Conservation (phyloP, 2,888 invertebrate species). For the Seira ritae region DNA sequence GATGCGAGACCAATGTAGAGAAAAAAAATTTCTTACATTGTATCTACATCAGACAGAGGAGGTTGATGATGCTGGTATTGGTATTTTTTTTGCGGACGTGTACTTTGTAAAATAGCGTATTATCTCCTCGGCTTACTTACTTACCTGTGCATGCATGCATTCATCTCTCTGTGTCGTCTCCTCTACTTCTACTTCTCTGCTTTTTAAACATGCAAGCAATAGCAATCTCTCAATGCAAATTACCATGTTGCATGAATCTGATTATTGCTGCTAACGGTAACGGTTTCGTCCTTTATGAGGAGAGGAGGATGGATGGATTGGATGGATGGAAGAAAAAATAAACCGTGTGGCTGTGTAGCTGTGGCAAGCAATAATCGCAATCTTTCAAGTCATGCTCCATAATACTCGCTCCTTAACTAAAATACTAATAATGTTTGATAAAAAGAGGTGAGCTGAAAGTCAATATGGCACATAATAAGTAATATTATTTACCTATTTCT, state of each 20-base stretch:
- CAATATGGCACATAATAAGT: constrained; percentile 9
- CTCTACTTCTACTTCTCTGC: too few species aligned
- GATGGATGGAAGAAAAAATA: too few species aligned
- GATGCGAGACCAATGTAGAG: neutral
- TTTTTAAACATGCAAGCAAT: neutral
- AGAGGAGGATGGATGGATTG: too few species aligned
- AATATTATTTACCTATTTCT: too few species aligned
- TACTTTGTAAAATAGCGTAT: constrained; percentile 12
- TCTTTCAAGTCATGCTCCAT: constrained; percentile 21
- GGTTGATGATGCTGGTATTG: neutral
- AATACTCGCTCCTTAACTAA: neutral
- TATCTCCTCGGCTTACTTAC: neutral
- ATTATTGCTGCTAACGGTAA: constrained; percentile 21
- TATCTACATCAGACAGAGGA: too few species aligned
- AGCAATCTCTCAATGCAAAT: constrained; percentile 17
- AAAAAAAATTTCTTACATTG: neutral
- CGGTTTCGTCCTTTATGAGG: constrained; percentile 12
- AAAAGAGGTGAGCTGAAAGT: constrained; percentile 9
- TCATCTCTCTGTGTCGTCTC: too few species aligned
- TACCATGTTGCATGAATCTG: neutral
- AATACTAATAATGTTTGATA: constrained; percentile 19
- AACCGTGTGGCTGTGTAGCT: too few species aligned
- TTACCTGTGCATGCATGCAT: constrained; percentile 5
- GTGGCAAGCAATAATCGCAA: too few species aligned
- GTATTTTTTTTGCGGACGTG: neutral